Evolutionary conservation across 2,113 vertebrate species (phyloP).

Genomic region (Spheniscus mendiculus): DNA sequence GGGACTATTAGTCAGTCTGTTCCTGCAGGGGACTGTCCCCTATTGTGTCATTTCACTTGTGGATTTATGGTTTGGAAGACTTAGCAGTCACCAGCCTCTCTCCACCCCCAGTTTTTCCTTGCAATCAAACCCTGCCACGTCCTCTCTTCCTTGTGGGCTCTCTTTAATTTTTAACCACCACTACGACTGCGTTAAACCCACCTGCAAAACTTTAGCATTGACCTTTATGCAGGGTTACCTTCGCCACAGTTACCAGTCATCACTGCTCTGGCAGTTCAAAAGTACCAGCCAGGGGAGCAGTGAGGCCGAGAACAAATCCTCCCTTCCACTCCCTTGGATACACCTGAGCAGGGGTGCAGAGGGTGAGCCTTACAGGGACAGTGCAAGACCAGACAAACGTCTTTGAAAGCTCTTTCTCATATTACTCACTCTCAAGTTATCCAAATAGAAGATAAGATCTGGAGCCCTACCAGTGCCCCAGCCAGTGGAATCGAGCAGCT

Average conservation of each 20-base stretch:
- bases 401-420: background rate
- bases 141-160: background rate
- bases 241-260: slow-evolving; percentile 40
- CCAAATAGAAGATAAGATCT: background rate
- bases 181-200: background rate
- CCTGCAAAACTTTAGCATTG: background rate
- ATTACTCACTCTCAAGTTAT: background rate
- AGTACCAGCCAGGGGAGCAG: background rate
- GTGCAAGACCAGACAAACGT: background rate
- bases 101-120: background rate
- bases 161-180: background rate
- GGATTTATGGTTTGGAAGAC: background rate
- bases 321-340: background rate
- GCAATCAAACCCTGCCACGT: background rate
- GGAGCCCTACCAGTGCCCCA: background rate
- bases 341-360: background rate
- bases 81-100: background rate
- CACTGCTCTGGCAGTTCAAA: slow-evolving; percentile 12
- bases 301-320: background rate
- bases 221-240: slow-evolving; percentile 77
- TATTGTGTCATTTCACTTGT: background rate
- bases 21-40: background rate
- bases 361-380: background rate
- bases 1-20: background rate
- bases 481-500: background rate